Evolutionary conservation across 2,113 vertebrate genomes (phyloP), one percentile per base, ranked within the genome.

Genomic region (Ailurus styani): DNA sequence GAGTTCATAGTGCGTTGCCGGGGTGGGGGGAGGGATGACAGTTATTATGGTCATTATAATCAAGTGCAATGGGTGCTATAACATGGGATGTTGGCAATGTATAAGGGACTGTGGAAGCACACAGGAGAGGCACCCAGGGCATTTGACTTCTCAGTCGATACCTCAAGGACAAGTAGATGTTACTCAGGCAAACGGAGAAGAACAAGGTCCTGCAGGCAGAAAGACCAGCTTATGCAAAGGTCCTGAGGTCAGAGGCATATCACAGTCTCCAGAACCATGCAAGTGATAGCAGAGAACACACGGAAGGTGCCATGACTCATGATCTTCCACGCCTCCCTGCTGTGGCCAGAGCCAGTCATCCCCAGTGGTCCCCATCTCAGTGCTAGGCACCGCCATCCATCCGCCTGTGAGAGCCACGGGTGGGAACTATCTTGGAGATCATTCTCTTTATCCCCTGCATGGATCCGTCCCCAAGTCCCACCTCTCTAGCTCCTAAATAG

Each of bases 221-320:
- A 66, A 31, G 79, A 62, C 78, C 23, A 29, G 42, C 83, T 81
- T 40, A 34, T 66, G 85, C 90, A 50, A 68, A 96, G 21, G 84
- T 75, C 66, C 37, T 47, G 54, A 25, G 78, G 78, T 25, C 42
- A 93, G 57, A 70, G 85, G 70, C 54, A 17, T 11, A 27, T 11
- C 18, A 27, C 0, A 31, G 52, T 15, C 13, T 21, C 60, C 5
- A 4, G 82, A 37, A 29, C 2, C 6, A 14, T 0, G 57, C n/a
- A 6, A 55, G 64, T 0, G 4, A 29, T 0, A 14, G 37, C 45
- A 57, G 66, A 21, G 40, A 31, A 75, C 64, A 45, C 0, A n/a
- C 0, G 11, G 91, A 34, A 55, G 37, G 31, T 0, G 6, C 29
- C 2, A 0, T 34, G 66, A 55, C 85, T 29, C 21, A 4, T 2